Evolutionary conservation across 2,797 vertebrate species (phyloP), one percentile per base, ranked within the genome.

Genomic region (Tenualosa ilisha): DNA sequence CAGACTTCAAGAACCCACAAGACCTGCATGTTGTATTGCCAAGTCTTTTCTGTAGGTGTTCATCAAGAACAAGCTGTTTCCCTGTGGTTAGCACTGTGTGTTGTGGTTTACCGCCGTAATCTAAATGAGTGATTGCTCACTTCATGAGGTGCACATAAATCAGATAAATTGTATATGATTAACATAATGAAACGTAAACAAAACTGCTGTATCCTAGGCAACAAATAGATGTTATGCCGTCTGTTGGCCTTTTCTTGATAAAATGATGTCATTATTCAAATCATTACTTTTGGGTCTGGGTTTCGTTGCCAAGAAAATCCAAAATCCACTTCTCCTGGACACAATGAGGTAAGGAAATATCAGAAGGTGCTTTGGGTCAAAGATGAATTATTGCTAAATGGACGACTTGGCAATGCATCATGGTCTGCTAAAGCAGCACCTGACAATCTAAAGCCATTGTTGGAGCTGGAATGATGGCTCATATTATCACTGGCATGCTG

Each of bases 361-460:
- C 85, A 82, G 84, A 84, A 82, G 83, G 81, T 83, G 59, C 82
- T 56, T 88, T 88, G 87, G 87, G 84, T 75, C 20, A 12, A 79
- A 50, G 54, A 82, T 86, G 85, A 88, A 82, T 87, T 88, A 90
- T 86, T 84, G 82, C 86, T 88, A 85, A 88, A 90, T 89, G 88
- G 88, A 88, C 82, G 83, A 68, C 81, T 87, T 90, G 89, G 89
- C 85, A 4, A 85, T 82, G 84, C 37, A 89, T 87, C 86, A 85
- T 79, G 84, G 84, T 63, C 53, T 82, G 79, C 84, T 84, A 88
- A 86, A 87, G 83, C 84, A 65, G 84, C 86, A 83, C 82, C 84
- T 89, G 86, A 90, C 88, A 88, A 84, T 83, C 86, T 90, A 90
- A 90, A 89, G 89, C 86, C 88, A 88, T 89, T 90, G 88, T 88